Percentiles rank a stretch among this genome's conserved stretches.
These are phyloP conservation scores for Ecdyonurus torrentis DNA, from an alignment of 2,888 invertebrate genomes.

Conservation along the genomic window DNA sequence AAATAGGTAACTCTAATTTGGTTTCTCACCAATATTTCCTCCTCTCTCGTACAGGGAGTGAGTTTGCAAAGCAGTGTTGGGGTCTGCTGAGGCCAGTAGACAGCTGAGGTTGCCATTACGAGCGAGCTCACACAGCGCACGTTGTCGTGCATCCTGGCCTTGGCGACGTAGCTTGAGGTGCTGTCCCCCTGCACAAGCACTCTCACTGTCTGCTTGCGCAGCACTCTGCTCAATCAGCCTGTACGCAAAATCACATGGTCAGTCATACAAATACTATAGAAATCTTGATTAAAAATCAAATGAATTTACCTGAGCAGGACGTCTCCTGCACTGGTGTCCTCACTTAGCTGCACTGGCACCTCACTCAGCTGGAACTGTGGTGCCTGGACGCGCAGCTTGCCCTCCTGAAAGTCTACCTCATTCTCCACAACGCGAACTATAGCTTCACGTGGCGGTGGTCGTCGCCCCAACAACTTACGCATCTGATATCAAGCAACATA, in stretches of 20 bases:
- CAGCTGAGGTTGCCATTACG: slow-evolving; percentile 24
- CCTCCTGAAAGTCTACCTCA: slow-evolving; percentile 21
- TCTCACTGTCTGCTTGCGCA: slow-evolving; percentile 12
- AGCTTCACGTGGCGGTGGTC: slow-evolving; percentile 14
- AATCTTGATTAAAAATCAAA: too few relatives aligned
- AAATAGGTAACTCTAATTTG: too few relatives aligned
- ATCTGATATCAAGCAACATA: slow-evolving; percentile 16
- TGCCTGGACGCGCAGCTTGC: slow-evolving; percentile 22
- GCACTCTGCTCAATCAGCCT: slow-evolving; percentile 17
- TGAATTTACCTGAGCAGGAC: slow-evolving; percentile 26
- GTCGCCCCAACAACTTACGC: slow-evolving; percentile 20
- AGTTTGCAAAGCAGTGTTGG: slow-evolving; percentile 23
- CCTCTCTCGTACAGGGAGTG: slow-evolving; percentile 32
- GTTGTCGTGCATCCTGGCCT: background rate
- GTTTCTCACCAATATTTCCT: slow-evolving; percentile 32
- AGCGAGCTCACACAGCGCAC: slow-evolving; percentile 14
- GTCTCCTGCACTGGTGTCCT: slow-evolving; percentile 29
- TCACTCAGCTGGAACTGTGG: slow-evolving; percentile 23
- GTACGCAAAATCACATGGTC: too few relatives aligned
- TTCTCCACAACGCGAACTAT: slow-evolving; percentile 21
- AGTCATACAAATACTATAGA: too few relatives aligned
- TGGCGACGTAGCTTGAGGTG: slow-evolving; percentile 16
- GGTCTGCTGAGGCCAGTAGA: slow-evolving; percentile 23
- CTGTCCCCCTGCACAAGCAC: slow-evolving; percentile 15
- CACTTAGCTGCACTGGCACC: slow-evolving; percentile 25